phyloP scores from a whole-genome alignment of 2,888 invertebrate genomes.

The Dendrolimus pini region DNA sequence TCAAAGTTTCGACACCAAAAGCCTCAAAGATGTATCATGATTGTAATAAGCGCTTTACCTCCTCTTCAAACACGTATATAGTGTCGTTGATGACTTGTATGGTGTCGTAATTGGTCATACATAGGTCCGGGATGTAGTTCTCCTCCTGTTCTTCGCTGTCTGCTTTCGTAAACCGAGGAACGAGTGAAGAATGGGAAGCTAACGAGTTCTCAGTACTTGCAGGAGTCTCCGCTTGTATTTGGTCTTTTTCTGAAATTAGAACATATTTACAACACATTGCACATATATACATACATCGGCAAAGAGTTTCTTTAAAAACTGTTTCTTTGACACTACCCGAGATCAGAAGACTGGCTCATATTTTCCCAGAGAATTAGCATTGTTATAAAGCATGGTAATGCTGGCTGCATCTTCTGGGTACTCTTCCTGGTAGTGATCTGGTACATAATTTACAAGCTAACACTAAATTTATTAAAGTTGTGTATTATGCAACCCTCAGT shows the following conservation, averaged over 20 bases:
- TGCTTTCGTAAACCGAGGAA: constrained; percentile 45
- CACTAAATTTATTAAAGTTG: too few relatives aligned
- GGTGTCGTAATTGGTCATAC: constrained; percentile 82
- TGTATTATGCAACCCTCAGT: too few relatives aligned
- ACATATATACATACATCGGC: background rate
- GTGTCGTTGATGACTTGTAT: constrained; percentile 75
- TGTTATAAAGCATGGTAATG: background rate
- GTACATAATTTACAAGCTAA: too few relatives aligned
- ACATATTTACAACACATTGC: background rate
- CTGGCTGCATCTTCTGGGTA: background rate
- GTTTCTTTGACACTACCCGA: too few relatives aligned
- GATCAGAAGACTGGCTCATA: too few relatives aligned
- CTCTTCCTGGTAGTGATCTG: too few relatives aligned
- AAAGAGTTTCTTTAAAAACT: too few relatives aligned
- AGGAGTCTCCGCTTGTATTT: constrained; percentile 12
- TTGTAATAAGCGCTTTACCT: constrained; percentile 29
- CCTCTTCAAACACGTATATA: constrained; percentile 64
- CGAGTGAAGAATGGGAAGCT: constrained; percentile 26
- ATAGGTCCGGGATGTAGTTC: constrained; percentile 77
- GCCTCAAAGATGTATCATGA: too few relatives aligned
- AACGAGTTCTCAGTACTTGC: constrained; percentile 26
- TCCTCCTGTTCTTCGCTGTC: constrained; percentile 34
- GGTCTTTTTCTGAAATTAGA: constrained; percentile 21
- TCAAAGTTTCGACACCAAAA: too few relatives aligned
- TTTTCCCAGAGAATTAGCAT: too few relatives aligned